These are phyloP conservation scores for Ailurus styani DNA, from an alignment of 2,113 vertebrate genomes.

Conservation along the genomic window DNA sequence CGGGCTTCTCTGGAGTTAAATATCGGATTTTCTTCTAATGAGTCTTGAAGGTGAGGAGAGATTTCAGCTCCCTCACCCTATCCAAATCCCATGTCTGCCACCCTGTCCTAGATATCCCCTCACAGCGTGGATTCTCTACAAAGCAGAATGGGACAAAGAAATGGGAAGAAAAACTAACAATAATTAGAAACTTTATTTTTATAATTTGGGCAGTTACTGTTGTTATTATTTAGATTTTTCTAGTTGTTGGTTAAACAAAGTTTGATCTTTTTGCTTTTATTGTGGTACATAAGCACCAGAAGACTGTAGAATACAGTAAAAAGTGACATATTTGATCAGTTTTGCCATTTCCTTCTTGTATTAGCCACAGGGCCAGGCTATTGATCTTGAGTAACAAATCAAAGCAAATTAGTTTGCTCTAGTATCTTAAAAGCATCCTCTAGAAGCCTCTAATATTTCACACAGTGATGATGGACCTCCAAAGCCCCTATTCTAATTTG, in stretches of 20 bases:
- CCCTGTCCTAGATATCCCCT: background rate
- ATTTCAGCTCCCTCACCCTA: background rate
- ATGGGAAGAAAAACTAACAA: background rate
- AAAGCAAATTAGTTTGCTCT: background rate
- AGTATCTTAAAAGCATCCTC: background rate
- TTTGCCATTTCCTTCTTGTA: background rate
- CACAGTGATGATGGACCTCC: background rate
- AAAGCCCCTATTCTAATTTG: constrained; percentile 38
- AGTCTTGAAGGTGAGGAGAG: background rate
- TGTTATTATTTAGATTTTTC: background rate
- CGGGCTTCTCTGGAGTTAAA: background rate
- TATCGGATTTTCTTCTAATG: background rate
- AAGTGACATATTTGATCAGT: background rate
- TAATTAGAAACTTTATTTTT: background rate
- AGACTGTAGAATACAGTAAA: background rate
- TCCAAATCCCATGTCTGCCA: background rate
- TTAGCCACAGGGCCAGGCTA: background rate
- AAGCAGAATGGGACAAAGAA: background rate
- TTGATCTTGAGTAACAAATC: background rate
- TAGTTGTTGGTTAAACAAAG: background rate
- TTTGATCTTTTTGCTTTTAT: background rate
- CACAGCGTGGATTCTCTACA: background rate
- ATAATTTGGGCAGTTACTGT: background rate
- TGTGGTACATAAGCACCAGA: background rate
- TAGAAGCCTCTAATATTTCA: background rate